Evolutionary conservation across 2,797 vertebrate genomes (phyloP), one percentile per base, ranked within the genome.

Genomic region (Trematomus bernacchii): DNA sequence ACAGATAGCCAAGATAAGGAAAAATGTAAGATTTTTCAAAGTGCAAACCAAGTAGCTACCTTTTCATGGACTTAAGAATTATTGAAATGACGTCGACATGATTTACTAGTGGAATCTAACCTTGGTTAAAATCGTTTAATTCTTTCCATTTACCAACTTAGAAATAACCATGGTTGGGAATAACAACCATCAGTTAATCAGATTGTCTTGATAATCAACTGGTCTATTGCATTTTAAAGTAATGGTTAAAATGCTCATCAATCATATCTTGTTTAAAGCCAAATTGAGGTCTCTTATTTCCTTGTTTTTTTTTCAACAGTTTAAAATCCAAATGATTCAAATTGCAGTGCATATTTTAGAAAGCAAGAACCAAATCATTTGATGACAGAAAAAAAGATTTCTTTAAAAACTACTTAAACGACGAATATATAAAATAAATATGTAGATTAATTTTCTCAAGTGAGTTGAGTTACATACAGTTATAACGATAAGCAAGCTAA

Each of bases 221-320:
- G 0, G 40, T 16, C 6, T 0, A 46, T 58, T 46, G 46, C 50
- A 48, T 44, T 12, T 12, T 3, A 48, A 37, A 2, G 23, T 9
- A 15, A 48, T 42, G 6, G 19, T 51, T 33, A 30, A 42, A 0
- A 71, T 52, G 7, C 4, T 10, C 4, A 55, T 37, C 50, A 42
- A 23, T 18, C 14, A 63, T 27, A 40, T 21, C 48, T 42, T 43
- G 8, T 55, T 6, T 15, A 42, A 46, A 16, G 4, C 0, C 10
- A 59, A 14, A 0, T 21, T 10, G 3, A 47, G 0, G 0, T 40
- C 30, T 64, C 50, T 6, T 19, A 23, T 54, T n/a, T 30, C 8
- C 6, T 42, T 33, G 23, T 57, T 63, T 46, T 52, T 66, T 1
- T 66, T 6, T 3, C 4, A 16, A 13, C n/a, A 10, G 33, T 33